A percentile compares a stretch with the other conserved stretches of the same genome.
Evolutionary conservation across 2,888 invertebrate genomes (phyloP).

Genomic region (Gortyna flavago): DNA sequence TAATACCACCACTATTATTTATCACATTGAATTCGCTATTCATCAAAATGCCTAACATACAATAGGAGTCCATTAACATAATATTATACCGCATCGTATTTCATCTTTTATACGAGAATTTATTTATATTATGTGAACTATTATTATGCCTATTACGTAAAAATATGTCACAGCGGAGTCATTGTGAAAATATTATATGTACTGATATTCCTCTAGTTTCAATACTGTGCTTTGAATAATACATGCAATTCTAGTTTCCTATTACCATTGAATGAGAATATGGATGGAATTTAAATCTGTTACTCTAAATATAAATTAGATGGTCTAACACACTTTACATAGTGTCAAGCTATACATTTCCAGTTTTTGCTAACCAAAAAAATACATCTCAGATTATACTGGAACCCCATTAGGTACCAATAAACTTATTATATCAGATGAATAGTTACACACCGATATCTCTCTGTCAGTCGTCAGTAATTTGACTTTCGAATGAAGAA

Average conservation of each 20-base stretch:
- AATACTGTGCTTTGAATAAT: slow-evolving; percentile 63
- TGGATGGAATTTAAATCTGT: slow-evolving; percentile 59
- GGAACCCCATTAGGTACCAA: no score
- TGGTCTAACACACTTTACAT: slow-evolving; percentile 16
- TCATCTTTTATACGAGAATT: slow-evolving; percentile 33
- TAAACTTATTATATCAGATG: no score
- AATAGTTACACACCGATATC: no score
- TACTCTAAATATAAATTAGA: slow-evolving; percentile 40
- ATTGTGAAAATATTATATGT: slow-evolving; percentile 46
- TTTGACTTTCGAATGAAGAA: no score
- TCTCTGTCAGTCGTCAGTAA: no score
- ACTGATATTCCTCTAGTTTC: slow-evolving; percentile 57
- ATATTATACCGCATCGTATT: slow-evolving; percentile 13
- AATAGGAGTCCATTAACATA: slow-evolving; percentile 32
- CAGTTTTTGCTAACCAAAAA: neutral
- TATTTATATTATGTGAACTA: slow-evolving; percentile 34
- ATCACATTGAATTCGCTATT: slow-evolving; percentile 4
- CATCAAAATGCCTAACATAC: slow-evolving; percentile 29
- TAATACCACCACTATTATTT: slow-evolving; percentile 7
- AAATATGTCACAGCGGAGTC: slow-evolving; percentile 54
- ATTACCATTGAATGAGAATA: slow-evolving; percentile 65
- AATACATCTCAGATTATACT: no score
- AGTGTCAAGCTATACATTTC: neutral
- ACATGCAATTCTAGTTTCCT: slow-evolving; percentile 52
- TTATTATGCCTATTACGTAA: slow-evolving; percentile 58